Evolutionary conservation across 2,888 invertebrate genomes (phyloP), one percentile per base, ranked within the genome.

Genomic region (Harpalus rufipes): DNA sequence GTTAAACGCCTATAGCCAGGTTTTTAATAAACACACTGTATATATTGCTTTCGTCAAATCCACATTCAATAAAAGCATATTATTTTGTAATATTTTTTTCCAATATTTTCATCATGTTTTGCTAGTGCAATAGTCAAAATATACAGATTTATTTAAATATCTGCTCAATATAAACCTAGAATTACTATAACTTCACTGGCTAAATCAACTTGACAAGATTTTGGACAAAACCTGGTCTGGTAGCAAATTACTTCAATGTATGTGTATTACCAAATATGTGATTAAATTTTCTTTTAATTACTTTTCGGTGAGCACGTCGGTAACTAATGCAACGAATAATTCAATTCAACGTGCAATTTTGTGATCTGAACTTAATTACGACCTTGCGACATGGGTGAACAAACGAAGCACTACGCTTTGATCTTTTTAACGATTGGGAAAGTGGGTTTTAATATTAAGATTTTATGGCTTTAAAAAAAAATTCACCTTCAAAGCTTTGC

Each of bases 391-490:
- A 18, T 14, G 59, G 18, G 7, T 59, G 59, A 18, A 59, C 18
- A 18, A 59, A 59, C 32, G 59, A 18, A 18, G n/a, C 59, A 59
- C 59, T 59, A 59, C 12, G 59, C 59, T 59, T 59, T 59, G 59
- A 59, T 59, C 59, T 59, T 59, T 59, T 59, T 32, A 59, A 59
- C 18, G 7, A 18, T 59, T 10, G 59, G 59, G 7, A 14, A 59
- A 18, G 59, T 18, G 59, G 59, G 8, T 59, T 59, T 59, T 59
- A 59, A 59, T 59, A 59, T 59, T 18, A 59, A 59, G 18, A 59
- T 18, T 59, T 59, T 59, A 18, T 7, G n/a, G 59, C 59, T 8
- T 59, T 59, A 56, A 56, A 56, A 0, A 56, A 56, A 56, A n/a
- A 56, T 56, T 3, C 56, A 56, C 5, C 3, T 6, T 56, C 12